Evolutionary conservation across 2,113 vertebrate species (phyloP).

Genomic region (Dolichotis patagonum): DNA sequence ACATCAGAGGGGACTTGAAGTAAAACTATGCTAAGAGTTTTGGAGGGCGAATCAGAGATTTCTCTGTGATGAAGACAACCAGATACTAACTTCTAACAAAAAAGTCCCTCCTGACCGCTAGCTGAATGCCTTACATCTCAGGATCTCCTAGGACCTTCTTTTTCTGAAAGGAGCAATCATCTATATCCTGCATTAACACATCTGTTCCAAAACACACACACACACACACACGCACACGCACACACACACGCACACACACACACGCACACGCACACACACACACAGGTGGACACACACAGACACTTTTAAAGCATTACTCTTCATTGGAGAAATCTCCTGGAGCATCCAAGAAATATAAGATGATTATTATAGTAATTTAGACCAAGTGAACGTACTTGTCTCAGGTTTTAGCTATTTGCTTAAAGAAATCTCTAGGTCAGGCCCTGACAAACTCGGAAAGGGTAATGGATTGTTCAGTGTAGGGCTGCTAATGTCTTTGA

Average conservation of each 20-base stretch:
- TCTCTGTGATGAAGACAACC: background rate
- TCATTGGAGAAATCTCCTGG: background rate
- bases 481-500: background rate
- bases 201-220: background rate
- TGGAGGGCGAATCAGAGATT: constrained; percentile 6
- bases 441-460: background rate
- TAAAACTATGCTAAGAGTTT: background rate
- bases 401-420: background rate
- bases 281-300: background rate
- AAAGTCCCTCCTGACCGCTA: background rate
- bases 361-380: background rate
- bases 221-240: background rate
- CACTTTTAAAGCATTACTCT: background rate
- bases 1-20: background rate
- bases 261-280: background rate
- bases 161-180: background rate
- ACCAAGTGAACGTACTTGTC: background rate
- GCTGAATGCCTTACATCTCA: constrained; percentile 12
- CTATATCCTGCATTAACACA: background rate
- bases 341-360: background rate
- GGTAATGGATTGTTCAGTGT: background rate
- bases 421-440: background rate
- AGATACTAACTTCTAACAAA: background rate
- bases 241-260: background rate
- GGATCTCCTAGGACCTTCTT: background rate